Base-by-base conservation (phyloP, 2,797 vertebrate genomes). In the Ptychobarbus kaznakovi region DNA sequence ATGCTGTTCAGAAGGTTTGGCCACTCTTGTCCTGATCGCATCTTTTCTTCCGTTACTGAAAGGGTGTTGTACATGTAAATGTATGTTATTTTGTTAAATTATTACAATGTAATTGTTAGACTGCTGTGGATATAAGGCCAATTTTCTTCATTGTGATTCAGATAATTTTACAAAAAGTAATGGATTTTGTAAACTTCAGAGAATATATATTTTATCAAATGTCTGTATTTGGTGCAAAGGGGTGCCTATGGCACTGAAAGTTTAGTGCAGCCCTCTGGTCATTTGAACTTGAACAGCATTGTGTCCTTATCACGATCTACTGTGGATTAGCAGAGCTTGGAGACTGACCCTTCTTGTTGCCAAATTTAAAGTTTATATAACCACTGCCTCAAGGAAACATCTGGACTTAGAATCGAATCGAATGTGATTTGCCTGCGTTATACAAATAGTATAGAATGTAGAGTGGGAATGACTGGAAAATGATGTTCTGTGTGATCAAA, bases 191-290 rank as follows among this genome's bases (percentile, higher is more conserved):
- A 93, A 91, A 93, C 92, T 93, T 93, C 89, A 91, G 92, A 95
- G 95, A 96, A 95, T 96, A 95, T 96, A 95, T 93, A 90, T 93
- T 94, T 93, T 90, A 93, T 91, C 93, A 94, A 95, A 95, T 94
- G 95, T 94, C 90, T 95, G 91, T 91, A 92, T 91, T 76, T 38
- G 82, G 90, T 89, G 83, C 83, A 73, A 92, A 89, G 88, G 91
- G 89, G 86, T 87, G 91, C 84, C 91, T 90, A 85, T 84, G 90
- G 84, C 44, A 90, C 89, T 88, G 83, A 91, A 81, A 83, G 88
- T 91, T 89, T 89, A 70, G 84, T 87, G 90, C 89, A 93, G 90
- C 89, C 90, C 89, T 90, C 89, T 91, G 58, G 80, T 83, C 58
- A 81, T 86, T 78, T 80, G 65, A 87, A 87, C 84, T 79, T 82